Conservation (phyloP, 2,113 vertebrate species). For the Brachyhypopomus gauderio region DNA sequence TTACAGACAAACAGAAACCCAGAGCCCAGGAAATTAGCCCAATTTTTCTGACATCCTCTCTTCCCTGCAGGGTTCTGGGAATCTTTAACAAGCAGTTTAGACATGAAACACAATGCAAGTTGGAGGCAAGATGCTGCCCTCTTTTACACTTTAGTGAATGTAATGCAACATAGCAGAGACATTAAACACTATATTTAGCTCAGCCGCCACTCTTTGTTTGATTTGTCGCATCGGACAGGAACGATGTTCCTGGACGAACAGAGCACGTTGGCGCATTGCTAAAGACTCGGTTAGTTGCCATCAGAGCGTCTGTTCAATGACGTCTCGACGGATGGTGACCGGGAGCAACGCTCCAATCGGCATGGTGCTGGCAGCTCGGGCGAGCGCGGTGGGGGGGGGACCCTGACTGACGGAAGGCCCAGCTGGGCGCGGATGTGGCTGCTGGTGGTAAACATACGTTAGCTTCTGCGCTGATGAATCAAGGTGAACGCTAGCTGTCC, state of each 20-base stretch:
- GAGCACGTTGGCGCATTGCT: slow-evolving; percentile 19
- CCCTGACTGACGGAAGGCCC: neutral
- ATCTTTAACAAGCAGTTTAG: neutral
- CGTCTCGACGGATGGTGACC: slow-evolving; percentile 33
- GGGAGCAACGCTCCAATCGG: slow-evolving; percentile 53
- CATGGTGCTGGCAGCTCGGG: neutral
- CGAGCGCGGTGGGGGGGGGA: neutral
- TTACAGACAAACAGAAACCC: slow-evolving; percentile 30
- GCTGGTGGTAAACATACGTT: neutral
- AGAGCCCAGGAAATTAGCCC: neutral
- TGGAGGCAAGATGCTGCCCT: neutral
- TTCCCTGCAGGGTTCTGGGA: neutral
- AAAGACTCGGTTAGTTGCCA: slow-evolving; percentile 39
- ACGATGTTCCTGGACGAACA: neutral
- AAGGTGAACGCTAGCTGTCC: neutral
- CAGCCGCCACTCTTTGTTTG: neutral
- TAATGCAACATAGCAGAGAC: neutral
- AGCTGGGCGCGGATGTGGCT: neutral
- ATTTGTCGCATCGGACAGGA: neutral
- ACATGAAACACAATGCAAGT: neutral
- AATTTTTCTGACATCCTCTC: slow-evolving; percentile 18
- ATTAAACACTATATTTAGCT: too few relatives aligned
- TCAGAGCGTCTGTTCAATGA: slow-evolving; percentile 48
- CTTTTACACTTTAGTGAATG: neutral
- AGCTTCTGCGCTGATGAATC: neutral